These are phyloP conservation scores for Phortica magna DNA, from an alignment of 2,888 invertebrate species.

Conservation along the genomic window DNA sequence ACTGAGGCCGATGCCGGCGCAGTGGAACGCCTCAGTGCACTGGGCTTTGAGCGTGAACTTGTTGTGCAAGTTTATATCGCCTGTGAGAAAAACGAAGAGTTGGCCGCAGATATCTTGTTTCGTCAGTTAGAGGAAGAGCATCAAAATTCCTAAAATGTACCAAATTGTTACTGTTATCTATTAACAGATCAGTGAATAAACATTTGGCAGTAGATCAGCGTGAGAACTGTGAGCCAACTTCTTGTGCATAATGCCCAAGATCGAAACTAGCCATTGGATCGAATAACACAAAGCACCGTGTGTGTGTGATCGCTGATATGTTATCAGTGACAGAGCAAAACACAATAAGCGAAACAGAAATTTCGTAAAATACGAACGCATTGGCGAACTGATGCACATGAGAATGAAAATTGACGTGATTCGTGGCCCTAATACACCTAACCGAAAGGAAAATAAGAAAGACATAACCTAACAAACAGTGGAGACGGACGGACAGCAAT, in stretches of 20 bases:
- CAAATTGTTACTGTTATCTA: too few species aligned
- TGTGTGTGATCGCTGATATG: neutral
- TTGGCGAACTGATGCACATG: neutral
- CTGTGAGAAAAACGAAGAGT: conserved; percentile 69
- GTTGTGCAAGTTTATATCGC: conserved; percentile 67
- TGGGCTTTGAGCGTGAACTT: conserved; percentile 65
- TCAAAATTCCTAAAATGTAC: neutral
- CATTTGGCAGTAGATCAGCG: neutral
- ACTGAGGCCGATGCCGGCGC: conserved; percentile 58
- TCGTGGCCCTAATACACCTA: conserved; percentile 4
- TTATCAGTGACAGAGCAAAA: neutral
- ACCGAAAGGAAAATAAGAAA: conserved; percentile 33
- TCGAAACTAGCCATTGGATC: neutral
- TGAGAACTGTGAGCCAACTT: too few species aligned
- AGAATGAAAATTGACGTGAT: neutral
- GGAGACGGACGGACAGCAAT: conserved; percentile 32
- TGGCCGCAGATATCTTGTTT: conserved; percentile 68
- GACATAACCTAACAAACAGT: conserved; percentile 74
- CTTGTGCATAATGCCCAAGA: too few species aligned
- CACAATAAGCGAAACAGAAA: neutral
- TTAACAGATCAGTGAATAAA: neutral
- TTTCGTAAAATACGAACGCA: neutral
- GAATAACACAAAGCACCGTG: neutral
- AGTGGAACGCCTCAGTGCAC: conserved; percentile 62
- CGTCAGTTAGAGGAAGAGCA: conserved; percentile 64